Evolutionary conservation across 2,888 invertebrate genomes (phyloP), one percentile per base, ranked within the genome.

Genomic region (Hyposoter didymator): DNA sequence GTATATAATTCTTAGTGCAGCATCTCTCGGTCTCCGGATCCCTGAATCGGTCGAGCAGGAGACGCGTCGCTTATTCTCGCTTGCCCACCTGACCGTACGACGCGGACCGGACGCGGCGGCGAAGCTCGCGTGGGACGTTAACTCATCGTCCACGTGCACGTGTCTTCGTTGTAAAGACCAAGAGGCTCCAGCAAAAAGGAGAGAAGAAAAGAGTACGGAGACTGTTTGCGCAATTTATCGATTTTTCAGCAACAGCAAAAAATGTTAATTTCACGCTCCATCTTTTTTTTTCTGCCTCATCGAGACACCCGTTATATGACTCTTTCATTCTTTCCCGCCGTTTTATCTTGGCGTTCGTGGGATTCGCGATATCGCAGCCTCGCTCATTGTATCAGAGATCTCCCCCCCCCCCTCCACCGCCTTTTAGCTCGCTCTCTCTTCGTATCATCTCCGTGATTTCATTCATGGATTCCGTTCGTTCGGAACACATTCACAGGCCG

Each of bases 71-170:
- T 67, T 4, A 4, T 47, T 74, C 82, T 66, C 76, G 39, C 32
- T 79, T 79, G 79, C 49, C 83, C 90, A 88, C 89, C 90, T 84
- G 90, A 90, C 87, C 89, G 86, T 84, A 87, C 87, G 87, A 84
- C 28, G 28, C 1, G 28, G 28, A 28, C 75, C 62, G 72, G 62
- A 84, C 85, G 87, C 87, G 88, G 86, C 88, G 88, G 85, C 88
- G 69, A 84, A 79, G 79, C 67, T 59, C 76, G 84, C 82, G 85
- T 85, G 85, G 85, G 85, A 69, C 76, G 85, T 72, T 81, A 19
- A 12, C 72, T 64, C 73, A 67, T 78, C 78, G 72, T 74, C 52
- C 74, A 52, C 76, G 85, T 84, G 80, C 82, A 82, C 83, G 70
- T 32, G 78, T 55, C 43, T 76, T 17, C 59, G 67, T 49, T 8